A percentile compares a stretch with the other conserved stretches of the same genome.
phyloP scores from a whole-genome alignment of 2,797 vertebrate species.

The Dallia pectoralis region DNA sequence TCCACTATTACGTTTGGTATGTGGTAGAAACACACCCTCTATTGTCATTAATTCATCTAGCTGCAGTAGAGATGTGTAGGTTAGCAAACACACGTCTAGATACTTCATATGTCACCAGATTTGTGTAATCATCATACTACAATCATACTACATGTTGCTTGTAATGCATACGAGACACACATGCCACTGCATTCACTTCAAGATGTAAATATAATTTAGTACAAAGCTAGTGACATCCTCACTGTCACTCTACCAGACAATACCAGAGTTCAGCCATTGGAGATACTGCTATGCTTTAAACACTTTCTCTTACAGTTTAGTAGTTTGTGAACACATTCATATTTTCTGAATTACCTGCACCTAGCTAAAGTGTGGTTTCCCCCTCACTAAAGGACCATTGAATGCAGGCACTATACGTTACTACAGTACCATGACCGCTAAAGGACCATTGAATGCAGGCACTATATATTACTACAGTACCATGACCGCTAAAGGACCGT shows the following conservation, averaged over 20 bases:
- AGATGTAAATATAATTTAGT: no score
- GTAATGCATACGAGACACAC: not conserved
- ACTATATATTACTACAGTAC: no score
- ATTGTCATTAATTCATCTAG: constrained; percentile 7
- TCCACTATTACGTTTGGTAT: constrained; percentile 10
- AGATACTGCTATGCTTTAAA: not conserved
- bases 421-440: no score
- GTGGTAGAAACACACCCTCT: constrained; percentile 33
- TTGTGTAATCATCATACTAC: not conserved
- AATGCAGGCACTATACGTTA: not conserved
- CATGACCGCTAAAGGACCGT: not conserved
- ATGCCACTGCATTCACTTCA: no score
- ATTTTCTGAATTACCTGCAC: constrained; percentile 3
- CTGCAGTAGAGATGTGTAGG: not conserved
- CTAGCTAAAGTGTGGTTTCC: not conserved
- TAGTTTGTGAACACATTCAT: constrained; percentile 9
- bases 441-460: not conserved
- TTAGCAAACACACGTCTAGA: not conserved
- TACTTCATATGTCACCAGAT: not conserved
- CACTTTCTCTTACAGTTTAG: not conserved
- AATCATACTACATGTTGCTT: not conserved
- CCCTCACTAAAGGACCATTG: not conserved
- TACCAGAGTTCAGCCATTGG: not conserved
- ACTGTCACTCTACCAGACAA: not conserved
- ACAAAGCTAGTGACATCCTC: not conserved